phyloP scores from a whole-genome alignment of 23 tunicate genomes.

The Styela plicata region DNA sequence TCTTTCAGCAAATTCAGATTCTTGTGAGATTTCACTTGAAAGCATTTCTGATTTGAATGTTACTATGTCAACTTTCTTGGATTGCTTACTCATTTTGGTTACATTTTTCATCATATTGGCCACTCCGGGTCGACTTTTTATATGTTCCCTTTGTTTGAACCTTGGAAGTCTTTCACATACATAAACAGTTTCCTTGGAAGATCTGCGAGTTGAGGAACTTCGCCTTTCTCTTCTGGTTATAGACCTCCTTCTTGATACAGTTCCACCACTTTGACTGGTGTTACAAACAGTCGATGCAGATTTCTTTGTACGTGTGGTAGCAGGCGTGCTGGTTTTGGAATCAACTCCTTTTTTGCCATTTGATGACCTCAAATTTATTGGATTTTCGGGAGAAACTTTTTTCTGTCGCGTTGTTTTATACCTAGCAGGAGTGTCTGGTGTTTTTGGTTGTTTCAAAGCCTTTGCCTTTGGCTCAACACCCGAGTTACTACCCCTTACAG shows the following conservation, averaged over 20 bases:
- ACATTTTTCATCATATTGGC: slow-evolving; percentile 27
- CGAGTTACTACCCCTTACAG: too few relatives aligned
- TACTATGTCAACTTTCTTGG: not conserved
- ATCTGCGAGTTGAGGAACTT: not conserved
- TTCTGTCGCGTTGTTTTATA: too few relatives aligned
- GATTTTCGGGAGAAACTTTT: too few relatives aligned
- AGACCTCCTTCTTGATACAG: not conserved
- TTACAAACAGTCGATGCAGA: not conserved
- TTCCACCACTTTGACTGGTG: not conserved
- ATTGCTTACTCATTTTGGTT: not conserved
- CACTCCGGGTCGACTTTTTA: slow-evolving; percentile 21
- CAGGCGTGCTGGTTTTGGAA: too few relatives aligned
- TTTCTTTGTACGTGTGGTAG: too few relatives aligned
- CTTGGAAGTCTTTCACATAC: slow-evolving; percentile 19
- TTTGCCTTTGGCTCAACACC: too few relatives aligned
- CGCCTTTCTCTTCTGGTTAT: not conserved
- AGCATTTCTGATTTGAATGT: not conserved
- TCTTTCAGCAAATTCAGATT: not conserved
- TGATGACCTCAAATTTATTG: too few relatives aligned
- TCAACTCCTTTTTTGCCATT: too few relatives aligned
- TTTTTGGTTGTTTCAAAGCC: too few relatives aligned
- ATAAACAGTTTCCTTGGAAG: slow-evolving; percentile 8
- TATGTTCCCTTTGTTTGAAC: slow-evolving; percentile 17
- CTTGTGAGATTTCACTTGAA: not conserved
- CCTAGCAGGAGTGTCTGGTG: too few relatives aligned